Base-by-base conservation (phyloP, 2,113 vertebrate species). In the Lichenostomus cassidix region DNA sequence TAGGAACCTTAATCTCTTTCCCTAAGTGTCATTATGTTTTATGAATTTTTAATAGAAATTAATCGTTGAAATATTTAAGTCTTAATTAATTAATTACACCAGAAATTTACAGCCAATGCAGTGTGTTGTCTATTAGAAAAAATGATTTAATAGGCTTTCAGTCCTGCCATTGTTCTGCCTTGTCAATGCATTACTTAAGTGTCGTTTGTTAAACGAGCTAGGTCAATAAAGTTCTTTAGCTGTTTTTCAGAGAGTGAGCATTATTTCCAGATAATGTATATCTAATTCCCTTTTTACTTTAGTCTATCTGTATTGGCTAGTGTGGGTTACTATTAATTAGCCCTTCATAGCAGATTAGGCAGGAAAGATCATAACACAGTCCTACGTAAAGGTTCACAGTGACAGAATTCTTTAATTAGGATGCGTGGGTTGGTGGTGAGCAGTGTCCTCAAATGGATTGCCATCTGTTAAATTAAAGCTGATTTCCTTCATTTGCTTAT, bases 361-460 rank as follows among this genome's bases (percentile, higher is more conserved):
- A 95, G 86, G 92, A 94, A 91, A 96, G 95, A 97, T 97, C 97
- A 92, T 50, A 69, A 85, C 63, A 53, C 41, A 56, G 86, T 96
- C 89, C 97, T 95, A 96, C 85, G 65, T 94, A 92, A 94, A 96
- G 63, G 87, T 96, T 96, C 95, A 87, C 85, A 95, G 88, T 97
- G 96, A 96, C 91, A 95, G 96, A 97, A 96, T 96, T 94, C 82
- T 96, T 88, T 97, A 97, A 98, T 98, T 97, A 97, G 87, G 69
- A 84, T 97, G 89, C 67, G 87, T 94, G 96, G 85, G 93, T 94
- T 94, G 96, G 89, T 91, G 89, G 96, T 97, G 95, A 98, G 96
- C 97, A 96, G 90, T 94, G 97, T 97, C 96, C 86, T 94, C 85
- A 97, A 97, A 97, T 86, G 83, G 92, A 95, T 86, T 89, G 67